Base-by-base conservation (phyloP, 2,888 invertebrate species). In the Clanis bilineata region DNA sequence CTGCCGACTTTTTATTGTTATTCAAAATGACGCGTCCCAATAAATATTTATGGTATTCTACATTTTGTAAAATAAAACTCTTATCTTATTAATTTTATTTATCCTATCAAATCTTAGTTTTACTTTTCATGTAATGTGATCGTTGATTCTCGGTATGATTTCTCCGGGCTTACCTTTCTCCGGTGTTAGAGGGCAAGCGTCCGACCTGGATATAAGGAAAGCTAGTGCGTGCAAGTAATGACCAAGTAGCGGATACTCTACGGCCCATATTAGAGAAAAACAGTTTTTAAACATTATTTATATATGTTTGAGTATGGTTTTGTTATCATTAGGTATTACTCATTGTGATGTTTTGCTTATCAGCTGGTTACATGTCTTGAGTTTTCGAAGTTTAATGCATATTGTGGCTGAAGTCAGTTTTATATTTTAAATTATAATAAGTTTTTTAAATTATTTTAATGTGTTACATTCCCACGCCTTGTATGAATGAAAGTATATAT, bases 121-220 rank as follows among this genome's bases (percentile, higher is more conserved):
- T 51, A 51, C 38, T 58, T 38, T 51, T 39, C 23, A 39, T 51
- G 58, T 28, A 57, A 63, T 63, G 63, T 62, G 62, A 62, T 58
- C 56, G 59, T 51, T 58, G 25, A 7, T 56, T 25, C 12, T 15
- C 23, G 58, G 63, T 62, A 72, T 72, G 76, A 77, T 86, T 86
- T 86, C 85, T 78, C 85, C 74, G 58, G 66, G 62, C 67, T 64
- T 77, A 80, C 86, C 87, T 86, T 87, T 87, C 88, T 86, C 86
- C 77, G 64, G 68, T 72, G 82, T 79, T 81, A 82, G 83, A 83
- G 83, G 83, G 85, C 84, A 82, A 79, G 67, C 72, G 71, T 73
- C 68, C 82, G 85, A 85, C 85, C 85, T 81, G 82, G 72, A 82
- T 83, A 71, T 79, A 83, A 84, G 84, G 81, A 56, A 56, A 44